Base-by-base conservation (phyloP, 2,888 invertebrate species). In the Drosophila anceps region DNA sequence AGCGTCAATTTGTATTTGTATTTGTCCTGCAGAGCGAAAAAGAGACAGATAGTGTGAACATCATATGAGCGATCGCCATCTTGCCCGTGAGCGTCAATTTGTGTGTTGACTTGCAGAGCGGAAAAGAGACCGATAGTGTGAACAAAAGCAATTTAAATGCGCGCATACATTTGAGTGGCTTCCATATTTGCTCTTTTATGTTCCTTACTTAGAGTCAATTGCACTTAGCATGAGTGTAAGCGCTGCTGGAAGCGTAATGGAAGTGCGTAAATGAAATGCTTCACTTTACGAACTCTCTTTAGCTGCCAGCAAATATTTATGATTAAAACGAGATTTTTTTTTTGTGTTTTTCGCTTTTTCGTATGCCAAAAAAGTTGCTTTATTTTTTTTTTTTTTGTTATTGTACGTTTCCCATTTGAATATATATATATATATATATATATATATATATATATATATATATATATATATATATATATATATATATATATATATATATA, bases 311-410 rank as follows among this genome's bases (percentile, higher is more conserved):
- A 12, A 18, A 18, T 7, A 18, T 18, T 6, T 50, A 12, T 13
- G 20, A 48, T 6, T 10, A 29, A 69, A n/a, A 13, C 5, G 50
- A 20, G 12, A 29, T 37, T 6, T 18, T 0, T 18, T 0, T 35
- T 74, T 62, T 72, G 51, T 71, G 65, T 69, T 86, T 84, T 84
- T 83, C 62, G 75, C 88, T 85, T 73, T 73, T 76, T 88, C 81
- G 88, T 84, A 85, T 88, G 59, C 86, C 84, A 84, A 84, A 84
- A 84, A 84, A 84, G 88, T 85, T 80, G 75, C 48, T 65, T 74
- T 64, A 57, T 70, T 79, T 67, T 83, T 24, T 79, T 67, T 83
- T 24, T 2, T 24, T 24, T 2, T 53, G 53, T 53, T 84, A 88
- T 88, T 84, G 78, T 85, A 66, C 85, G 58, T 64, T 79, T 82